Percentiles rank a stretch among this genome's conserved stretches.
Evolutionary conservation across 2,888 invertebrate species (phyloP).

Genomic region (Cordilura impudica): DNA sequence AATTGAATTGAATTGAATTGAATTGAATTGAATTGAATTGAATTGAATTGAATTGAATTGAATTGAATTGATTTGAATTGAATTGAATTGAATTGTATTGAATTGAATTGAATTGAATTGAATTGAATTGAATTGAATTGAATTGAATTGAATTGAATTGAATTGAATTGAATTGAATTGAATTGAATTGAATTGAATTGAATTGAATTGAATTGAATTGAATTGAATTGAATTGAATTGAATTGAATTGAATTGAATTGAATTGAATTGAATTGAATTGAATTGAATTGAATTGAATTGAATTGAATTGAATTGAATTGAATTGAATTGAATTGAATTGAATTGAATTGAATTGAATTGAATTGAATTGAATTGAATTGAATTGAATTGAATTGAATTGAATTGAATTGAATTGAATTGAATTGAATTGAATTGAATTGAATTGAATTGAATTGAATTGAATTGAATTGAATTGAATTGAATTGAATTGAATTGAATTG

Average conservation of each 20-base stretch:
- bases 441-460: neutral
- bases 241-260: neutral
- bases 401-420: slow-evolving; percentile 1
- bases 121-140: slow-evolving; percentile 22
- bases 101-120: slow-evolving; percentile 23
- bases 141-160: slow-evolving; percentile 31
- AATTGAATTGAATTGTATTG: slow-evolving; percentile 11
- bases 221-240: neutral
- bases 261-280: neutral
- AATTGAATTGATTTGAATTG: neutral
- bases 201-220: slow-evolving; percentile 8
- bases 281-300: slow-evolving; percentile 3
- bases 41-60: slow-evolving; percentile 31
- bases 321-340: slow-evolving; percentile 20
- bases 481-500: neutral
- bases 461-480: slow-evolving; percentile 1
- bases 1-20: slow-evolving; percentile 31
- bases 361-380: slow-evolving; percentile 20
- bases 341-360: slow-evolving; percentile 19
- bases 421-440: neutral
- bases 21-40: slow-evolving; percentile 20
- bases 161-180: slow-evolving; percentile 25
- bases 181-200: slow-evolving; percentile 24
- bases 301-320: slow-evolving; percentile 28
- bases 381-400: slow-evolving; percentile 10